Conservation (phyloP, 2,888 invertebrate species). For the Trichacis sp. region DNA sequence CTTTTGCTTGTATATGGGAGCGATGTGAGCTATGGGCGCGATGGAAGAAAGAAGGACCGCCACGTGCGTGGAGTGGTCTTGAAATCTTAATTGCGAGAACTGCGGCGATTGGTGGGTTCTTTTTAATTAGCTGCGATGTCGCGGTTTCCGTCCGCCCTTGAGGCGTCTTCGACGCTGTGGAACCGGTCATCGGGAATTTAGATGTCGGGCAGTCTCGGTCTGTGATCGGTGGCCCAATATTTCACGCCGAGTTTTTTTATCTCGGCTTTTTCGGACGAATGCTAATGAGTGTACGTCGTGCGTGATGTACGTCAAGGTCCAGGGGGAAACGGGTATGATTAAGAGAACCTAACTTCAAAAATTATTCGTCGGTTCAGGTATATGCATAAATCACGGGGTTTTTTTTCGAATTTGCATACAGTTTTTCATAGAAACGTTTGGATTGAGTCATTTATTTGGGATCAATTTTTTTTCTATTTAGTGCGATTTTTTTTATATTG, state of each 20-base stretch:
- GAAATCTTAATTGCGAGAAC: conserved; percentile 3
- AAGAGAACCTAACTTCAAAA: not conserved
- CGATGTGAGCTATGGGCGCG: conserved; percentile 38
- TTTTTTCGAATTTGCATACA: too few relatives aligned
- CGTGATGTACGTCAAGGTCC: conserved; percentile 17
- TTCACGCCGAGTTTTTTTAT: conserved; percentile 14
- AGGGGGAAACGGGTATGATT: not conserved
- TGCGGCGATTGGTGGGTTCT: conserved; percentile 3
- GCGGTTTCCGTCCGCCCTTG: conserved; percentile 38
- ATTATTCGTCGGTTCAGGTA: not conserved
- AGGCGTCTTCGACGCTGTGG: conserved; percentile 33
- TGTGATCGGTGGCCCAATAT: conserved; percentile 24
- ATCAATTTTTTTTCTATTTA: too few relatives aligned
- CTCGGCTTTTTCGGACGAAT: conserved; percentile 10
- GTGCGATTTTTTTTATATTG: conserved; percentile 23
- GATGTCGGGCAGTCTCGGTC: conserved; percentile 16
- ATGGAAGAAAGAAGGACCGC: conserved; percentile 10
- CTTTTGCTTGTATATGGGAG: conserved; percentile 44
- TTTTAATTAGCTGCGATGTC: conserved; percentile 26
- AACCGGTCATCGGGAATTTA: conserved; percentile 43
- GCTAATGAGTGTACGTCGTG: conserved; percentile 7
- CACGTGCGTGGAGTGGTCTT: conserved; percentile 1
- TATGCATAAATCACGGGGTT: too few relatives aligned
- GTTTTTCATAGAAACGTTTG: too few relatives aligned
- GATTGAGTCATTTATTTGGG: too few relatives aligned